phyloP scores from a whole-genome alignment of 2,888 invertebrate species.

The Ophion ellenae region DNA sequence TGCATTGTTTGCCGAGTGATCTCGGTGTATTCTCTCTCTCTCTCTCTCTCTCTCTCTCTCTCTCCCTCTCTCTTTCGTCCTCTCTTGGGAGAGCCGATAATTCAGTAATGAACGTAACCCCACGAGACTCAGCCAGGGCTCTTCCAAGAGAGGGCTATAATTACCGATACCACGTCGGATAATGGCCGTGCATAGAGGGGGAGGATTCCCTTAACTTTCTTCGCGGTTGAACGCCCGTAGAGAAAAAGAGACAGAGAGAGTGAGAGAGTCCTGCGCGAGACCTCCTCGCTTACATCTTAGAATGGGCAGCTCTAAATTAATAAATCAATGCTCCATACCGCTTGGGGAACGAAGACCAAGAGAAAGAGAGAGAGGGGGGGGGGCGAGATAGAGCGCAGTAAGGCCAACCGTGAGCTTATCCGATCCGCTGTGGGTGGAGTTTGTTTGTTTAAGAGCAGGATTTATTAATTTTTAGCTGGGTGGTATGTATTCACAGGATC shows the following conservation, averaged over 20 bases:
- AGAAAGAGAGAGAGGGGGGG: neutral
- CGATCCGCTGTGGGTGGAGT: slow-evolving; percentile 83
- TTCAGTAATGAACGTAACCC: slow-evolving; percentile 83
- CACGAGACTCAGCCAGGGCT: slow-evolving; percentile 72
- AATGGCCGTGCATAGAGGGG: slow-evolving; percentile 70
- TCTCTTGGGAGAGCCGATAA: slow-evolving; percentile 77
- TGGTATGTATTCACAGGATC: slow-evolving; percentile 76
- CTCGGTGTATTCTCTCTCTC: slow-evolving; percentile 31
- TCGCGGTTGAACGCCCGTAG: slow-evolving; percentile 65
- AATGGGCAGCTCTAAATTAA: slow-evolving; percentile 84
- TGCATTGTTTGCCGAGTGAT: slow-evolving; percentile 81
- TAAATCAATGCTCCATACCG: slow-evolving; percentile 80
- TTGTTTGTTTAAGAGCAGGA: slow-evolving; percentile 83
- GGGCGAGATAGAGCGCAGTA: slow-evolving; percentile 45
- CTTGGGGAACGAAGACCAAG: slow-evolving; percentile 34
- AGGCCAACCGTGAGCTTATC: slow-evolving; percentile 76
- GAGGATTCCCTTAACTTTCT: slow-evolving; percentile 79
- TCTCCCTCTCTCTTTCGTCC: too few species aligned
- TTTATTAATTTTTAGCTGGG: slow-evolving; percentile 83
- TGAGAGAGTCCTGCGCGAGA: slow-evolving; percentile 57
- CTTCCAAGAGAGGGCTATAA: slow-evolving; percentile 79
- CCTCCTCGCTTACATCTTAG: slow-evolving; percentile 74
- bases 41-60: too few species aligned
- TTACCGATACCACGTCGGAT: slow-evolving; percentile 83
- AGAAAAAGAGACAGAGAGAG: slow-evolving; percentile 32